phyloP scores from a whole-genome alignment of 2,888 invertebrate genomes.

The Perizoma flavofasciatum region DNA sequence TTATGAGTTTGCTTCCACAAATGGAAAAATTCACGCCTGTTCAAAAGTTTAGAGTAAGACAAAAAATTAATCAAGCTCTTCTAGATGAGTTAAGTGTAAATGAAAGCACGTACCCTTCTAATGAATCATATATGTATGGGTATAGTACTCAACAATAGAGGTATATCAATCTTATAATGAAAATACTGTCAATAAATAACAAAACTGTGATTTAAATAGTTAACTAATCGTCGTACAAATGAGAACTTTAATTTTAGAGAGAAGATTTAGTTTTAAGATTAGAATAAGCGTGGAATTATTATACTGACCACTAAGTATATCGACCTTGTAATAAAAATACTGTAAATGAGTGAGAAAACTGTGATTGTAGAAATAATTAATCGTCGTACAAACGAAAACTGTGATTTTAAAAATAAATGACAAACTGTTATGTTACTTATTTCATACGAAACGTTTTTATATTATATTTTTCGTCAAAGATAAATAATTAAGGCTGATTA shows the following conservation, averaged over 20 bases:
- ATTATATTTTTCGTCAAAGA: constrained; percentile 34
- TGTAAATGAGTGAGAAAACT: constrained; percentile 22
- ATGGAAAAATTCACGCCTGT: constrained; percentile 36
- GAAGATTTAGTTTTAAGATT: constrained; percentile 11
- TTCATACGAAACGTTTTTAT: constrained; percentile 33
- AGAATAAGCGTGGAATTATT: constrained; percentile 12
- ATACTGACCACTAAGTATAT: constrained; percentile 6
- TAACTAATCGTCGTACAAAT: constrained; percentile 6
- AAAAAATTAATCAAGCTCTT: constrained; percentile 37
- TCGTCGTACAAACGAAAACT: constrained; percentile 19
- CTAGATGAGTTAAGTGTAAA: constrained; percentile 32
- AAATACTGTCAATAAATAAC: constrained; percentile 21
- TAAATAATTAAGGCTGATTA: constrained; percentile 34
- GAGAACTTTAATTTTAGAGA: constrained; percentile 12
- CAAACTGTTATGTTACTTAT: constrained; percentile 29
- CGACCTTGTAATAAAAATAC: constrained; percentile 25
- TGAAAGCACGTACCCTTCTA: constrained; percentile 28
- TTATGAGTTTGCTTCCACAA: constrained; percentile 38
- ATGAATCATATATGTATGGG: constrained; percentile 19
- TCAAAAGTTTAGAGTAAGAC: constrained; percentile 35
- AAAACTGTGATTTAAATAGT: constrained; percentile 8
- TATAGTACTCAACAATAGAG: constrained; percentile 23
- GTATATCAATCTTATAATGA: constrained; percentile 20
- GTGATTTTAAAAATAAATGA: constrained; percentile 25
- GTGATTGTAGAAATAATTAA: constrained; percentile 27